Percentiles rank a stretch among this genome's conserved stretches.
Conservation (phyloP, 2,888 invertebrate genomes). For the Bimastos eiseni region DNA sequence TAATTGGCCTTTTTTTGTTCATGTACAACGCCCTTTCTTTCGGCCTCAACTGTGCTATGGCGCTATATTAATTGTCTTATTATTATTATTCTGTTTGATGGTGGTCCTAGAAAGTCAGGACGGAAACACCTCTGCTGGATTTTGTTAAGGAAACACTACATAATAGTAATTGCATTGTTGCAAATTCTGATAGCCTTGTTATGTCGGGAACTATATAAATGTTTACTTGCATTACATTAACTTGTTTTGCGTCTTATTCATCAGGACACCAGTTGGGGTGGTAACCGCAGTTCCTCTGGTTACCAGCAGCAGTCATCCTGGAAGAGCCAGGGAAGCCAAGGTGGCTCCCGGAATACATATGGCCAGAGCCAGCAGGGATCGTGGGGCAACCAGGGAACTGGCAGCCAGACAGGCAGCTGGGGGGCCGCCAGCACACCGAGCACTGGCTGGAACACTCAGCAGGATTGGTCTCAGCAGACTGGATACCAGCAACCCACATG, state of each 20-base stretch:
- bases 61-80: no score
- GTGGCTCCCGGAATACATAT: constrained; percentile 31
- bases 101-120: no score
- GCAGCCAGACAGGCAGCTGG: constrained; percentile 25
- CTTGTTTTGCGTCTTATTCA: not conserved
- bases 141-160: no score
- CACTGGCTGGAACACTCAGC: not conserved
- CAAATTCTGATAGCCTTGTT: not conserved
- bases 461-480: constrained; percentile 28
- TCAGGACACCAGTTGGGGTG: constrained; percentile 27
- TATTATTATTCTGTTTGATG: no score
- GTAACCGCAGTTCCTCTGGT: constrained; percentile 33
- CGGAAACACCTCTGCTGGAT: no score
- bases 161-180: no score
- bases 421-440: not conserved
- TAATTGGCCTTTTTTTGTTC: no score
- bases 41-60: no score
- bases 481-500: constrained; percentile 39
- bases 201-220: not conserved
- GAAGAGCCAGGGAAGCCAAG: constrained; percentile 34
- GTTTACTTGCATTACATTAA: not conserved
- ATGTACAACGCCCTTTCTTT: no score
- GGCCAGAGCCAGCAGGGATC: constrained; percentile 27
- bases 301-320: constrained; percentile 17
- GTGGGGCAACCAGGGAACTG: constrained; percentile 29